A percentile compares a stretch with the other conserved stretches of the same genome.
Evolutionary conservation across 2,797 vertebrate species (phyloP).

Genomic region (Hirundo rustica): DNA sequence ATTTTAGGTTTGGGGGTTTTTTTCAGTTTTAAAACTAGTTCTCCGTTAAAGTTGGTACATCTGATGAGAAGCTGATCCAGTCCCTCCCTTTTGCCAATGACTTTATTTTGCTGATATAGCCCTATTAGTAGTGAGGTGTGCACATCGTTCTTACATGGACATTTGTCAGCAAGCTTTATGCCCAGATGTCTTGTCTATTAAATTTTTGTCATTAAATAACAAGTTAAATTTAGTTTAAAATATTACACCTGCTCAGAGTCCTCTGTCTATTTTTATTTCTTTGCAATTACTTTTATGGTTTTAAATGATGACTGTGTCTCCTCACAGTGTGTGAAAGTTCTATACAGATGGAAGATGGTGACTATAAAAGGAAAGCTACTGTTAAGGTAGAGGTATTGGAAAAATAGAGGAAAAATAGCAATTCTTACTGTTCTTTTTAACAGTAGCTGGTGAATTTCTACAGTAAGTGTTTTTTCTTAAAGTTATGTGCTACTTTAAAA

Average conservation of each 20-base stretch:
- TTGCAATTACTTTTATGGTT: constrained; percentile 8
- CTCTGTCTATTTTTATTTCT: constrained; percentile 27
- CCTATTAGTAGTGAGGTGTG: neutral
- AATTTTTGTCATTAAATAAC: neutral
- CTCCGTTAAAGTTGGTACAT: neutral
- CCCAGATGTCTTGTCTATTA: constrained; percentile 13
- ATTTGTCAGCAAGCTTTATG: constrained; percentile 32
- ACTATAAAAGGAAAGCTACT: neutral
- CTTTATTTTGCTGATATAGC: neutral
- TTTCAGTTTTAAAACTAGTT: neutral
- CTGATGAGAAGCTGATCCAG: neutral
- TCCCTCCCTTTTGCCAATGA: neutral
- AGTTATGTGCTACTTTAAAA: neutral
- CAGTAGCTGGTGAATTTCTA: neutral
- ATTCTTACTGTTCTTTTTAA: neutral
- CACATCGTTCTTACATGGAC: neutral
- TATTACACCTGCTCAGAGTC: neutral
- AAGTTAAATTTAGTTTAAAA: constrained; percentile 13
- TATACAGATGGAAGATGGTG: neutral
- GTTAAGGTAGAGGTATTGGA: neutral
- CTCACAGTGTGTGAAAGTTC: neutral
- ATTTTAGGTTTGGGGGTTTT: neutral
- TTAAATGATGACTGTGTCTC: neutral
- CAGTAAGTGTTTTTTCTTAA: neutral
- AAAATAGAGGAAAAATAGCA: neutral